Evolutionary conservation across 2,888 invertebrate species (phyloP).

Genomic region (Zhengitettix transpicula): DNA sequence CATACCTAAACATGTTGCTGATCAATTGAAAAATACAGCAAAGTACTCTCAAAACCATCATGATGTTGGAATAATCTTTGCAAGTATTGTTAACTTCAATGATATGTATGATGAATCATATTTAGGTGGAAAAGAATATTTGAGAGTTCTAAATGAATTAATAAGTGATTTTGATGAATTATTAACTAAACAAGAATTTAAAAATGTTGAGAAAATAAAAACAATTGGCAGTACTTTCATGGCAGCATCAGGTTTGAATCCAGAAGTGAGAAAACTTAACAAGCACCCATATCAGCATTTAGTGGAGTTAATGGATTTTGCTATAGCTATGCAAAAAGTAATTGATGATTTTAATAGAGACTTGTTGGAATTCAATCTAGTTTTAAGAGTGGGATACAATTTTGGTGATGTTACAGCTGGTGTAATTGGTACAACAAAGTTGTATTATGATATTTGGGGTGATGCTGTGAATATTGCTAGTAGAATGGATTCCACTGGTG

Average conservation of each 20-base stretch:
- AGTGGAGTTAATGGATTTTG: slow-evolving; percentile 83
- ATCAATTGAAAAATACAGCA: slow-evolving; percentile 80
- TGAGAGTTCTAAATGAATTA: slow-evolving; percentile 87
- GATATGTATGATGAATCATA: slow-evolving; percentile 97
- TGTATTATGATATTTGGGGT: slow-evolving; percentile 97
- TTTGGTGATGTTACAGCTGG: slow-evolving; percentile 93
- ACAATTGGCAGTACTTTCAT: slow-evolving; percentile 94
- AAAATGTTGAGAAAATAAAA: slow-evolving; percentile 91
- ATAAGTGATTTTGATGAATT: slow-evolving; percentile 93
- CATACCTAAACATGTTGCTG: slow-evolving; percentile 88
- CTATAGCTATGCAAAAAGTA: slow-evolving; percentile 75
- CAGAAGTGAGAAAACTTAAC: slow-evolving; percentile 50
- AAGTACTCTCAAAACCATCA: slow-evolving; percentile 90
- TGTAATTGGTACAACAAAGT: slow-evolving; percentile 85
- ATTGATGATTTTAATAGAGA: slow-evolving; percentile 79
- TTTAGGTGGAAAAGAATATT: slow-evolving; percentile 83
- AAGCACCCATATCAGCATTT: slow-evolving; percentile 58
- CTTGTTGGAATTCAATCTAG: slow-evolving; percentile 75
- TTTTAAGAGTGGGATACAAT: slow-evolving; percentile 76
- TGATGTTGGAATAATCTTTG: slow-evolving; percentile 86
- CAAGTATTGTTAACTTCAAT: slow-evolving; percentile 91
- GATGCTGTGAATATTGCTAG: slow-evolving; percentile 96
- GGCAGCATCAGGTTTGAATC: slow-evolving; percentile 92
- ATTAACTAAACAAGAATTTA: slow-evolving; percentile 61
- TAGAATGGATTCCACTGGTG: slow-evolving; percentile 92